A percentile compares a stretch with the other conserved stretches of the same genome.
phyloP scores from a whole-genome alignment of 2,888 invertebrate genomes.

The Patella pellucida region DNA sequence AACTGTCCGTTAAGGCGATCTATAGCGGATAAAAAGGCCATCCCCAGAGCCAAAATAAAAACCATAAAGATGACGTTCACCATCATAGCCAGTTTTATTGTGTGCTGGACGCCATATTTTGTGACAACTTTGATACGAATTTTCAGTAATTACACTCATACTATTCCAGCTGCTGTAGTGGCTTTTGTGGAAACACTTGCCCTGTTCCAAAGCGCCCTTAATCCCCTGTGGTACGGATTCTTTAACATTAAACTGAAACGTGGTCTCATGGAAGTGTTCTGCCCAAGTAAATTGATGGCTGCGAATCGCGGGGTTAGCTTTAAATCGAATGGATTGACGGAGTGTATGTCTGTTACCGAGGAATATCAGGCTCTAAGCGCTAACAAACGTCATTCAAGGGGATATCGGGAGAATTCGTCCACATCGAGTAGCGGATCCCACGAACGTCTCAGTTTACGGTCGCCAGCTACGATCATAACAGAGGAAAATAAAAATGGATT shows the following conservation, averaged over 20 bases:
- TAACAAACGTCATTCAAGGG: constrained; percentile 12
- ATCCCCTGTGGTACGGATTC: constrained; percentile 72
- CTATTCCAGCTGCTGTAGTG: constrained; percentile 65
- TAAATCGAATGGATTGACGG: constrained; percentile 35
- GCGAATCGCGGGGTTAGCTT: constrained; percentile 23
- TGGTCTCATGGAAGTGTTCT: constrained; percentile 55
- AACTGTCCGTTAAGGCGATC: constrained; percentile 40
- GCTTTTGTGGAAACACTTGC: constrained; percentile 69
- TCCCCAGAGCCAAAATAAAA: constrained; percentile 72
- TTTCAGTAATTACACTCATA: constrained; percentile 67
- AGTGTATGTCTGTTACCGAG: constrained; percentile 37
- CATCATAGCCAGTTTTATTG: constrained; percentile 71
- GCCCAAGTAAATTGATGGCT: constrained; percentile 35
- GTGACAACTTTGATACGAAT: constrained; percentile 71
- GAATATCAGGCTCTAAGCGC: constrained; percentile 16
- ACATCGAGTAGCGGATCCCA: constrained; percentile 43
- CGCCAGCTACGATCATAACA: constrained; percentile 40
- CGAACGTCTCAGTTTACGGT: constrained; percentile 15
- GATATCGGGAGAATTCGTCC: constrained; percentile 32
- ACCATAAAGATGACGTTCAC: constrained; percentile 72
- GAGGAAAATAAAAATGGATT: constrained; percentile 62
- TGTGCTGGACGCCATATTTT: constrained; percentile 73
- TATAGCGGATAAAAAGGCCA: constrained; percentile 61
- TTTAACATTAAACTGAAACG: constrained; percentile 68
- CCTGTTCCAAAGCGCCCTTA: constrained; percentile 69